phyloP scores from a whole-genome alignment of 1,140 invertebrate genomes.

The Drosophila navojoa region DNA sequence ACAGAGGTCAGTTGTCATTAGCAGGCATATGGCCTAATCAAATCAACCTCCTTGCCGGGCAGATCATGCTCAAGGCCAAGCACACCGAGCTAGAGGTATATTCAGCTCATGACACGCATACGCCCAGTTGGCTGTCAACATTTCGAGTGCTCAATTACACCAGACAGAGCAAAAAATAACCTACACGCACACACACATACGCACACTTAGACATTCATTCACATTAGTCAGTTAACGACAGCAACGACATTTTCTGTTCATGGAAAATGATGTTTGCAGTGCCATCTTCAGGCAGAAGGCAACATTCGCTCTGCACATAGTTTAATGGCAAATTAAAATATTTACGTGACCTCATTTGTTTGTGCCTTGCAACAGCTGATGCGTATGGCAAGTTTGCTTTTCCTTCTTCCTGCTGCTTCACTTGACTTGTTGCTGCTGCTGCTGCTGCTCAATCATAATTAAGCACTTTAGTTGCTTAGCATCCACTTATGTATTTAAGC shows the following conservation, averaged over 20 bases:
- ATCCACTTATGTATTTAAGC: background rate
- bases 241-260: conserved; percentile 36
- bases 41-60: conserved; percentile 35
- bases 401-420: background rate
- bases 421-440: conserved; percentile 49
- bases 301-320: conserved; percentile 23
- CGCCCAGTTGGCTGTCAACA: conserved; percentile 32
- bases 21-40: conserved; percentile 53
- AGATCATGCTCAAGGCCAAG: conserved; percentile 15
- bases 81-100: background rate
- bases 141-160: conserved; percentile 43
- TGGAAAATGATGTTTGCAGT: conserved; percentile 52
- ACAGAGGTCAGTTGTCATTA: conserved; percentile 40
- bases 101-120: conserved; percentile 32
- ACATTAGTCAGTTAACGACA: conserved; percentile 63
- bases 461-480: conserved; percentile 7
- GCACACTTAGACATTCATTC: conserved; percentile 8
- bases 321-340: conserved; percentile 78
- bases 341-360: conserved; percentile 78
- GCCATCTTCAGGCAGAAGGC: conserved; percentile 16
- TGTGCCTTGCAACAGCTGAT: background rate
- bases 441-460: conserved; percentile 24
- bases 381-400: background rate
- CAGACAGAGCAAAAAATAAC: conserved; percentile 3
- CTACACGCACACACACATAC: conserved; percentile 6